Base-by-base conservation (phyloP, 1,140 invertebrate species). In the fruit fly (Drosophila melanogaster) region DNA sequence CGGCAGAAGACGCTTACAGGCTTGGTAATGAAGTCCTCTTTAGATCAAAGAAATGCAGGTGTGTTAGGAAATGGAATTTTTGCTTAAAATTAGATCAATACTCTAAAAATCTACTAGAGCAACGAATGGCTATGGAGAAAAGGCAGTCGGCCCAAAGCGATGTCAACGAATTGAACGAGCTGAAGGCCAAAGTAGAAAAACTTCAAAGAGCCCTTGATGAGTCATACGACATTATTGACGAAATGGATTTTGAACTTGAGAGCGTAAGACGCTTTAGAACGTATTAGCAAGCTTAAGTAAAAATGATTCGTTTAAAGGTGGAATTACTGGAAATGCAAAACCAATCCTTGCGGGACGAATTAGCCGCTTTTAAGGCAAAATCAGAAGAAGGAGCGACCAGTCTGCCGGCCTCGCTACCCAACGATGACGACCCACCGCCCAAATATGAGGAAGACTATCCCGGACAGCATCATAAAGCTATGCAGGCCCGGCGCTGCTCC, bases 211-310 rank as follows among this genome's bases (percentile, higher is more conserved):
- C 81, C 0, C 19, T 92, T n/a, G 85, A 90, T 54, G 87, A 92
- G 49, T 85, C 90, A 5, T 90, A 91, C 11, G 90, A 92, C 37
- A 92, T 92, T 17, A 92, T 92, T 30, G 90, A 92, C 59, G 90
- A 84, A 77, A 89, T 92, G 79, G 90, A 92, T 46, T 92, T 92
- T 56, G 90, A 92, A 49, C 47, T 92, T 44, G 90, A 92, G 7
- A 92, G 90, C 50, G 90, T 92, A 71, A 53, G 69, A 49, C 40
- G 6, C 1, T 0, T 8, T 10, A 2, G 2, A 24, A 22, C 4
- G 30, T 2, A 11, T 17, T 0, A 3, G 8, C 0, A 12, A 22
- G 0, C 14, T n/a, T 14, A 54, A 30, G 38, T 0, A 46, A 14
- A 1, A 0, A 0, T 0, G 1, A 0, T 11, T 4, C 1, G 2